Percentiles rank a stretch among this genome's conserved stretches.
These are phyloP conservation scores for Melinaea marsaeus DNA, from an alignment of 2,888 invertebrate genomes.

Conservation along the genomic window DNA sequence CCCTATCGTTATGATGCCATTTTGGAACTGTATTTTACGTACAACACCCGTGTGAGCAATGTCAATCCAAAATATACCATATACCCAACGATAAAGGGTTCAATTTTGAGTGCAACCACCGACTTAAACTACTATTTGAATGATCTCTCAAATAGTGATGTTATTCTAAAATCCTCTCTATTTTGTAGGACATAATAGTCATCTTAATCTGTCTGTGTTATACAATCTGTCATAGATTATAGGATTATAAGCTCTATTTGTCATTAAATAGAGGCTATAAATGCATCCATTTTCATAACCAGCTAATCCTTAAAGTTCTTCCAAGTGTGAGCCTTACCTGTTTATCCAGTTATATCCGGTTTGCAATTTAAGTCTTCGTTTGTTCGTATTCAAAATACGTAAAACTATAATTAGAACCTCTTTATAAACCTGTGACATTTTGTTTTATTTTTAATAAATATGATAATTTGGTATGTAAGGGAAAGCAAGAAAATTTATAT, in stretches of 20 bases:
- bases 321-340: conserved; percentile 15
- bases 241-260: conserved; percentile 11
- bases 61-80: conserved; percentile 14
- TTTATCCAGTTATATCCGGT: conserved; percentile 26
- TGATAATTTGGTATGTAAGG: no score
- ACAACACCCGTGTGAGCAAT: conserved; percentile 10
- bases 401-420: background rate
- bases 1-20: no score
- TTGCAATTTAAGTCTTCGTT: background rate
- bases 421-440: conserved; percentile 9
- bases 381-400: conserved; percentile 1
- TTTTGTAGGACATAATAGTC: no score
- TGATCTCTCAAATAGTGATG: conserved; percentile 9
- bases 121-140: conserved; percentile 12
- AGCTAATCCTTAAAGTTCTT: conserved; percentile 5
- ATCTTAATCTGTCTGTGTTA: no score
- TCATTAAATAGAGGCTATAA: background rate
- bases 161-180: no score
- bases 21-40: no score
- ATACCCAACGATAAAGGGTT: background rate
- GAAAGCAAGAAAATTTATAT: no score
- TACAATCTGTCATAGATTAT: background rate
- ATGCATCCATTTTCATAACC: background rate
- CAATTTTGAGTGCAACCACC: background rate
- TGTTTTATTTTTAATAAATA: background rate